Evolutionary conservation across 1,140 invertebrate genomes (phyloP).

Genomic region (Batillaria attramentaria): DNA sequence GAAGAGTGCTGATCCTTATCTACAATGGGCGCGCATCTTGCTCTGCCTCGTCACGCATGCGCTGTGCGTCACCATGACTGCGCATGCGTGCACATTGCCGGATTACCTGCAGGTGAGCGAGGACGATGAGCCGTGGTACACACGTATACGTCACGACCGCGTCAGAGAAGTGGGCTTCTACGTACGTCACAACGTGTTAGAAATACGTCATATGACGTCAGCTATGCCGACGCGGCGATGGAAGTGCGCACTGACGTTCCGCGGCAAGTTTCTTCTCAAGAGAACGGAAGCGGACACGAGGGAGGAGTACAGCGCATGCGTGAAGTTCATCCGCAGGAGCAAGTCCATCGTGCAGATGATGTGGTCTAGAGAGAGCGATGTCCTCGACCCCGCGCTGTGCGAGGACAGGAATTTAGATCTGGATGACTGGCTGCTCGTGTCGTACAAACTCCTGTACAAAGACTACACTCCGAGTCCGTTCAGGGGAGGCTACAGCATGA

Average conservation of each 20-base stretch:
- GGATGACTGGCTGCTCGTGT: constrained; percentile 51
- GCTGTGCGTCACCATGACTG: background rate
- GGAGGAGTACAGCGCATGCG: constrained; percentile 36
- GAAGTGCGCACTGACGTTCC: constrained; percentile 36
- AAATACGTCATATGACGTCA: constrained; percentile 20
- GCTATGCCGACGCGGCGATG: constrained; percentile 18
- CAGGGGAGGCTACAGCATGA: constrained; percentile 56
- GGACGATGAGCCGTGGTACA: constrained; percentile 36
- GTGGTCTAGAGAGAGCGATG: constrained; percentile 32
- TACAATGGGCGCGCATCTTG: background rate
- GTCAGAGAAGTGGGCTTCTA: constrained; percentile 29
- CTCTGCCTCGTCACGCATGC: constrained; percentile 9
- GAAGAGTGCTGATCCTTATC: background rate
- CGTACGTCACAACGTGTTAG: constrained; percentile 37
- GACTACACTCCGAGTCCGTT: constrained; percentile 52
- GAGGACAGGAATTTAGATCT: constrained; percentile 36
- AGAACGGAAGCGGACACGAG: constrained; percentile 34
- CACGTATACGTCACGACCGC: constrained; percentile 33
- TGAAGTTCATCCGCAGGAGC: constrained; percentile 43
- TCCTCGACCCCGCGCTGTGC: constrained; percentile 40
- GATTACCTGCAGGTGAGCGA: constrained; percentile 20
- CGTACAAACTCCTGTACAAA: constrained; percentile 27
- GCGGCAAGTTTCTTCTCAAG: constrained; percentile 42
- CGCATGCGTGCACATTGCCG: constrained; percentile 36
- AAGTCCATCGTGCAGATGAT: constrained; percentile 45